Conservation (phyloP, 2,888 invertebrate genomes). For the Sinhomidia bicolor region DNA sequence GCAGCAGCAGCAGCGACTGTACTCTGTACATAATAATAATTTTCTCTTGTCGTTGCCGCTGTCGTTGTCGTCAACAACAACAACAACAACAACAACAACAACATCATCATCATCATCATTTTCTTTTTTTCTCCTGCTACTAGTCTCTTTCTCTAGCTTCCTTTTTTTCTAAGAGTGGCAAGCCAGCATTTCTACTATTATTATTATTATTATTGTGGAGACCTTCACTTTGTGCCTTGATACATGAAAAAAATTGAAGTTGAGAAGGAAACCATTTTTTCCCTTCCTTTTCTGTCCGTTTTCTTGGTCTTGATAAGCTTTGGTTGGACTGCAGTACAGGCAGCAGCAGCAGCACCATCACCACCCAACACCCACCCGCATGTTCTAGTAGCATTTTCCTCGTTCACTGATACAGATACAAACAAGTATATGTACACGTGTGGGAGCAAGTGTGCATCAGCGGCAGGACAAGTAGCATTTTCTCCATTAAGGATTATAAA, state of each 20-base stretch:
- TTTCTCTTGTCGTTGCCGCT: neutral
- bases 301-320: neutral
- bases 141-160: neutral
- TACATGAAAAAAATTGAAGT: neutral
- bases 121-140: neutral
- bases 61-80: too few relatives aligned
- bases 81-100: too few relatives aligned
- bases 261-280: neutral
- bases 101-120: neutral
- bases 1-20: neutral
- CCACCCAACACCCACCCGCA: conserved; percentile 3
- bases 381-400: too few relatives aligned
- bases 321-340: neutral
- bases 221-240: conserved; percentile 54
- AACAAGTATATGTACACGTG: neutral
- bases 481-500: conserved; percentile 65
- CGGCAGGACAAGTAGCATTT: conserved; percentile 29
- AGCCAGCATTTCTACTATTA: too few relatives aligned
- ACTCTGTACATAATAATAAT: neutral
- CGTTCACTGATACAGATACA: too few relatives aligned
- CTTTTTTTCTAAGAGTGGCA: neutral
- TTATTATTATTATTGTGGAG: too few relatives aligned
- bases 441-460: conserved; percentile 27
- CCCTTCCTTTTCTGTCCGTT: neutral
- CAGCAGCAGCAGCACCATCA: neutral